Base-by-base conservation (phyloP, 2,797 vertebrate genomes). In the Sebastes kiyomatsui region DNA sequence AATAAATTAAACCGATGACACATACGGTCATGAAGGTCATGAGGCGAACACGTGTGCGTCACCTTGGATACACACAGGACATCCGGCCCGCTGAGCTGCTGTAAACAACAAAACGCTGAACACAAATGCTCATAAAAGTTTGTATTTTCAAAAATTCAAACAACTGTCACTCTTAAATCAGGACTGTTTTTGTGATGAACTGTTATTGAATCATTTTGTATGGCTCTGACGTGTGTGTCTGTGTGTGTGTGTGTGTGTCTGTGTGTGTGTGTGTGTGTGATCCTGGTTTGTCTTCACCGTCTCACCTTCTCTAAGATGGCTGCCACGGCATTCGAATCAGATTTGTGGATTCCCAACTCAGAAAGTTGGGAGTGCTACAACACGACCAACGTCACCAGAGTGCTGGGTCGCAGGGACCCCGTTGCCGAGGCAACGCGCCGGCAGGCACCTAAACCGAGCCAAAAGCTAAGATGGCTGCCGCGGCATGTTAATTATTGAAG, bases 381-480 rank as follows among this genome's bases (percentile, higher is more conserved):
- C 61, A 38, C 46, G 74, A 20, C 79, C 79, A 11, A 35, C 82
- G 73, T 86, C 81, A 72, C 74, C 59, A 4, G 62, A 79, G 75
- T n/a, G 54, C 67, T 27, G 61, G 80, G 86, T 91, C 52, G 64
- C 67, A 67, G 82, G 84, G 84, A 84, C 70, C 72, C 33, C 27
- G 89, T 91, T 87, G 83, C 85, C 69, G 9, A 60, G 92, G 90
- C 85, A 87, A 94, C 88, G 3, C 28, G 71, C 91, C 87, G 77
- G 82, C 92, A 92, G 91, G 91, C 91, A 79, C 84, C 87, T 22
- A 62, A 83, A 70, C 75, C 4, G 23, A 83, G 91, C 91, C 93
- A 92, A 92, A 91, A 83, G 76, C 91, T 92, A 94, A 94, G 90
- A 93, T 93, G 93, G 93, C 92, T 83, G 92, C 90, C 69, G 25